Evolutionary conservation across 1,140 invertebrate genomes (phyloP).

Genomic region (Kradibia gibbosae): DNA sequence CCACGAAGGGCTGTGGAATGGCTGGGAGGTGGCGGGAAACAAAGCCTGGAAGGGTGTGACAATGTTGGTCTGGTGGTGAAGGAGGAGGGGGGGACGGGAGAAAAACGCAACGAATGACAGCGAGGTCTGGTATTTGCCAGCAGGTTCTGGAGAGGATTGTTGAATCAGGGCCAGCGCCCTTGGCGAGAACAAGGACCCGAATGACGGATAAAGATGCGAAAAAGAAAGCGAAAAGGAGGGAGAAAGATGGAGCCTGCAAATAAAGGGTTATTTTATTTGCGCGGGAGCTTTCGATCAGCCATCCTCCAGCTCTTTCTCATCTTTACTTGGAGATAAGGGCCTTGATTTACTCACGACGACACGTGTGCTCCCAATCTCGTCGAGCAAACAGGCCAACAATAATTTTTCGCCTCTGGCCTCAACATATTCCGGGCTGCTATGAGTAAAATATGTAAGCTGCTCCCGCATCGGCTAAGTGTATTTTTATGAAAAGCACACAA

Average conservation of each 20-base stretch:
- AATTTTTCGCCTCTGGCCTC: conserved; percentile 23
- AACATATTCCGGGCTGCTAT: neutral
- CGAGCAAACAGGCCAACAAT: conserved; percentile 27
- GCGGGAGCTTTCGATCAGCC: conserved; percentile 54
- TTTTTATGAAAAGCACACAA: neutral
- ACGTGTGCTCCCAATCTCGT: conserved; percentile 52
- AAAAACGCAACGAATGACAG: neutral
- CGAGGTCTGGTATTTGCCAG: conserved; percentile 63
- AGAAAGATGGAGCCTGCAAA: conserved; percentile 66
- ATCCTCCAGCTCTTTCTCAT: conserved; percentile 51
- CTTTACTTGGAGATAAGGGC: conserved; percentile 31
- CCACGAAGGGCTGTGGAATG: neutral
- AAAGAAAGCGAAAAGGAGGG: conserved; percentile 16
- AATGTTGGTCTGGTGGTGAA: too few species aligned
- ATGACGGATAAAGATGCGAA: conserved; percentile 54
- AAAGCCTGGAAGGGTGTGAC: too few species aligned
- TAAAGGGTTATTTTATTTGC: conserved; percentile 74
- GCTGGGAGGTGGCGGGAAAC: neutral
- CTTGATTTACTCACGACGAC: conserved; percentile 39
- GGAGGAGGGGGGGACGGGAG: too few species aligned
- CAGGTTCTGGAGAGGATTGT: conserved; percentile 66
- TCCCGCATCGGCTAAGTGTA: neutral
- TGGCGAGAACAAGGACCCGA: conserved; percentile 15
- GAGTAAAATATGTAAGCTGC: neutral
- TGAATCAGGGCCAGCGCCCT: conserved; percentile 68